phyloP scores from a whole-genome alignment of 2,797 vertebrate species.

The Cichlasoma orientale region DNA sequence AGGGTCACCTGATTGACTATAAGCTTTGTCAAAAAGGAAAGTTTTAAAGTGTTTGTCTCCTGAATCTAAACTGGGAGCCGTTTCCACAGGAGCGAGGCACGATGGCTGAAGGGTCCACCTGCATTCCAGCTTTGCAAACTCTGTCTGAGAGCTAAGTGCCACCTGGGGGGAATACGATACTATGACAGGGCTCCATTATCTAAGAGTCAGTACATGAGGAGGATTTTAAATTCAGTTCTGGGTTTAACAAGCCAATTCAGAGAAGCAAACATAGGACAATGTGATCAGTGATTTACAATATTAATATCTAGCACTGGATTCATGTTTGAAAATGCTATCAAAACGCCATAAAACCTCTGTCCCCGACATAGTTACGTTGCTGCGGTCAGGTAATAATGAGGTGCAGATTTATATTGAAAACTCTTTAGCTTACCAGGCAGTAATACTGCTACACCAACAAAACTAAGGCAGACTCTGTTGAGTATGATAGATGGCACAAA shows the following conservation, averaged over 20 bases:
- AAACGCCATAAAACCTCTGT: neutral
- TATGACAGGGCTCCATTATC: too few relatives aligned
- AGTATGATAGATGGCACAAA: conserved; percentile 17
- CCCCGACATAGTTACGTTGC: neutral
- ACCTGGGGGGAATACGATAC: too few relatives aligned
- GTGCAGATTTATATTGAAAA: neutral
- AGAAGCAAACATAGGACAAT: neutral
- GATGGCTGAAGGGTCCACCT: too few relatives aligned
- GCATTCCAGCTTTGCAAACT: too few relatives aligned
- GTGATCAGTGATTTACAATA: neutral
- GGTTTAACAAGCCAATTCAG: neutral
- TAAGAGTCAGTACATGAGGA: too few relatives aligned
- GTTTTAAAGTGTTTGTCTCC: too few relatives aligned
- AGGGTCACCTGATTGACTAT: neutral
- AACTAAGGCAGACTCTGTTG: neutral
- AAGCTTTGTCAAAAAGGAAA: too few relatives aligned
- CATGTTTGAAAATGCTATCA: neutral
- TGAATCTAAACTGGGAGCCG: too few relatives aligned
- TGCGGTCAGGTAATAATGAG: neutral
- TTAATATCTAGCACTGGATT: neutral
- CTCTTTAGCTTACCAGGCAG: neutral
- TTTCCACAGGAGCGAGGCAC: too few relatives aligned
- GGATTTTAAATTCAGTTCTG: too few relatives aligned
- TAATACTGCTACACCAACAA: conserved; percentile 2
- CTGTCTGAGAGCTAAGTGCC: too few relatives aligned